These are phyloP conservation scores for Platycercus adscitus DNA, from an alignment of 2,113 vertebrate species.

Conservation along the genomic window DNA sequence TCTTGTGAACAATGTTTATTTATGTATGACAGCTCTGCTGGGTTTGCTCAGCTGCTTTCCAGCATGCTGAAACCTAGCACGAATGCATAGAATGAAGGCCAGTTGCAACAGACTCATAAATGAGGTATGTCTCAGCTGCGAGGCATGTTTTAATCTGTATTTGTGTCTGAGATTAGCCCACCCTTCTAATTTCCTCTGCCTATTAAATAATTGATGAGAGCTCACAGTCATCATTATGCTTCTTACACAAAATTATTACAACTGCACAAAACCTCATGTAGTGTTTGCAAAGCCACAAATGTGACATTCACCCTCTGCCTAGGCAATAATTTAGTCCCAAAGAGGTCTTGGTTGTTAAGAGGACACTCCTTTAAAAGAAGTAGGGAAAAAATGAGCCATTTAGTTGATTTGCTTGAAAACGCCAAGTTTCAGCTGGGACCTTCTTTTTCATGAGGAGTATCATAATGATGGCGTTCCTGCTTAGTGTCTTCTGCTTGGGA, in stretches of 20 bases:
- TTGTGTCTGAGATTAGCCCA: not conserved
- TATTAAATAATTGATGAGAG: not conserved
- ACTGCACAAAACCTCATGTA: not conserved
- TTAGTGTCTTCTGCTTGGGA: not conserved
- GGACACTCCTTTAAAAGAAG: not conserved
- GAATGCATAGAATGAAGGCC: not conserved
- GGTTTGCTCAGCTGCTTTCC: conserved; percentile 44
- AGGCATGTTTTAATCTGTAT: conserved; percentile 24
- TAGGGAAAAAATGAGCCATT: not conserved
- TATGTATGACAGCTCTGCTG: not conserved
- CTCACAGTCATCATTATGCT: not conserved
- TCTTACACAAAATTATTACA: not conserved
- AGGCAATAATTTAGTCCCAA: not conserved
- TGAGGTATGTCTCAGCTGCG: not conserved
- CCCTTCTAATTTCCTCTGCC: conserved; percentile 28
- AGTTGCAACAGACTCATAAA: not conserved
- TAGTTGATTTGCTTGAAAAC: not conserved
- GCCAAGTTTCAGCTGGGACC: not conserved
- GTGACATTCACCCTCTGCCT: not conserved
- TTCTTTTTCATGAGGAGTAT: not conserved
- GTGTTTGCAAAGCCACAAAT: not conserved
- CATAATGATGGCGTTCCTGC: not conserved
- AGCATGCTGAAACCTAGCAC: conserved; percentile 22
- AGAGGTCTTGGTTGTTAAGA: not conserved
- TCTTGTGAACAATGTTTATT: not conserved